Evolutionary conservation across 92 coral and sea anemone species (phyloP), one percentile per base, ranked within the genome.

Genomic region (Isaurus tuberculatus): DNA sequence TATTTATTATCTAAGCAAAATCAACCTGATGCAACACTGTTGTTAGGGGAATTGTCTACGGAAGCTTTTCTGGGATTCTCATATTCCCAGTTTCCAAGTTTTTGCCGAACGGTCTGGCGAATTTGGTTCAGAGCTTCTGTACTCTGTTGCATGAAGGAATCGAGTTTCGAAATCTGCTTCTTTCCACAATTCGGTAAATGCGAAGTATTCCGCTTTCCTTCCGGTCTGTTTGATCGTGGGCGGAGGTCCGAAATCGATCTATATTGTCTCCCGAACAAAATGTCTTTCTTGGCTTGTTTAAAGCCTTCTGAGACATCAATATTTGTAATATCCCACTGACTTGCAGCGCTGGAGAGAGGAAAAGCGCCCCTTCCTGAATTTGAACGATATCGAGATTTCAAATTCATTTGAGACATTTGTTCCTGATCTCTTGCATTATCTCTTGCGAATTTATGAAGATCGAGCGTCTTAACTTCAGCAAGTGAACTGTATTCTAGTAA

Each of bases 391-490:
- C 74, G 65, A 58, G 84, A 68, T 48, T 36, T 68, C 37, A 49
- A 81, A 75, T 48, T 72, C 20, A 64, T 46, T 46, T 73, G 74
- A 68, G 77, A 86, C 49, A 51, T 17, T 46, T 82, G 89, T 17
- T 85, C 90, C 55, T 86, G 57, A 34, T 71, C 73, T 66, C 89
- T 80, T 8, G 58, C 53, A 48, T 29, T 86, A 33, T 79, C 94
- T 73, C 78, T 87, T 1, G 89, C 87, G 33, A 91, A 85, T 20
- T 73, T 86, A 26, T 81, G 64, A 57, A 94, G 91, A 77, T 97
- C 95, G 23, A 97, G 88, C 44, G 87, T 88, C 19, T 90, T 88
- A 10, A 97, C 99, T 73, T 92, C 98, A 31, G 99, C 98, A 4
- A 92, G 90, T 44, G 95, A 83, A 6, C 79, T 55, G 65, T 97